Evolutionary conservation across 2,797 vertebrate genomes (phyloP), one percentile per base, ranked within the genome.

Genomic region (Phylloscopus collybita): DNA sequence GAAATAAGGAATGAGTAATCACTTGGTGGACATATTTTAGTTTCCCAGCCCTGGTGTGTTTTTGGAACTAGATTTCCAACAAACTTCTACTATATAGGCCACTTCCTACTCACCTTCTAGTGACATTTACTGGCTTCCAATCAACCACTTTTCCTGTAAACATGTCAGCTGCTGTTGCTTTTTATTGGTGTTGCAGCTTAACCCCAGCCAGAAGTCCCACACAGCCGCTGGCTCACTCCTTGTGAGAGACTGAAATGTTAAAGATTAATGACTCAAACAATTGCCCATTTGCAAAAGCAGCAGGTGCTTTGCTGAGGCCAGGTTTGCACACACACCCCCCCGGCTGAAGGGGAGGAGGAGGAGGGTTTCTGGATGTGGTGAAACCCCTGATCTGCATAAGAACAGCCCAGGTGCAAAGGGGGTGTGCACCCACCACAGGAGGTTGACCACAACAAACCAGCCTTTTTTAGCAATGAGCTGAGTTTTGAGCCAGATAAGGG

Each of bases 361-460:
- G 38, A 71, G 6, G 12, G 10, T 40, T 57, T 65, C n/a, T 34
- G 72, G 65, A 47, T 1, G 0, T 65, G 65, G 21, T 40, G 15
- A 78, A 47, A 47, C 29, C 29, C 21, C 57, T 64, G 72, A 21
- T 26, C 15, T 65, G 45, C 3, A 0, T 19, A 19, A 34, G 38
- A 83, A 5, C 51, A 59, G n/a, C 38, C 51, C 38, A 30, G 38
- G 29, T 16, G n/a, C 40, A 40, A 25, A 19, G 11, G 3, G 44
- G 5, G 7, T 36, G 23, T 0, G 1, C 25, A 57, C 9, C n/a
- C 38, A 22, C 15, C n/a, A 8, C 14, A 0, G 0, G 51, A 51
- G 29, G 13, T 0, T 64, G 65, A 23, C n/a, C 38, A 22, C 6
- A 7, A 13, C 65, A 65, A 34, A 64, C 6, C 0, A 0, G 20